Evolutionary conservation across 2,113 vertebrate species (phyloP), one percentile per base, ranked within the genome.

Genomic region (rat (Rattus norvegicus)): DNA sequence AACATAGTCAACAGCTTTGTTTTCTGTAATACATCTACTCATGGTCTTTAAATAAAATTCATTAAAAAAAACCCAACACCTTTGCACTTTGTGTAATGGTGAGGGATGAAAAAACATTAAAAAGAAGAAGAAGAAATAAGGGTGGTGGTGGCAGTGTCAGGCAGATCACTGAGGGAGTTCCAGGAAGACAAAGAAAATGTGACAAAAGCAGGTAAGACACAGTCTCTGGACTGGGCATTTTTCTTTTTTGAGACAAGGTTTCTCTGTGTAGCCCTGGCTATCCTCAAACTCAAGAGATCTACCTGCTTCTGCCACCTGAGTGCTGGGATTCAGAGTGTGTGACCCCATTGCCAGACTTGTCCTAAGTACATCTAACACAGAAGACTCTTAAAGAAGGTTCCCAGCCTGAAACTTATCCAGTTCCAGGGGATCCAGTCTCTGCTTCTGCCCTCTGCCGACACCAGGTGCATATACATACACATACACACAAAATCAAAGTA

Each of bases 301-400:
- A 43, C 72, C 20, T 73, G n/a, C 72, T 39, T 73, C 72, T 43
- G 72, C 8, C 72, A 20, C 36, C 8, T 43, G n/a, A 75, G 72
- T 75, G 3, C 72, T 75, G 20, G 72, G n/a, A 75, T 75, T 75
- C 9, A 43, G n/a, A 20, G 20, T 10, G 9, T 43, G 72, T 20
- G 19, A 7, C n/a, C 19, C 70, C 8, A 22, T 36, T 11, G n/a
- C 19, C 17, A 36, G 70, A n/a, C n/a, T 24, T 75, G 47, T 88
- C 19, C 30, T 75, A 96, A 79, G 84, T 12, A 91, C 30, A 81
- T 43, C 92, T 61, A 81, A 79, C 89, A 83, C 80, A 61, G 79
- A 83, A 39, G 43, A 43, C 43, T 43, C 43, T 43, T 43, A 43
- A 43, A 43, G 43, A 43, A 2, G 43, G 30, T 80, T 80, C 77